phyloP scores from a whole-genome alignment of 1,140 invertebrate genomes.

The Aradophagus sp. region DNA sequence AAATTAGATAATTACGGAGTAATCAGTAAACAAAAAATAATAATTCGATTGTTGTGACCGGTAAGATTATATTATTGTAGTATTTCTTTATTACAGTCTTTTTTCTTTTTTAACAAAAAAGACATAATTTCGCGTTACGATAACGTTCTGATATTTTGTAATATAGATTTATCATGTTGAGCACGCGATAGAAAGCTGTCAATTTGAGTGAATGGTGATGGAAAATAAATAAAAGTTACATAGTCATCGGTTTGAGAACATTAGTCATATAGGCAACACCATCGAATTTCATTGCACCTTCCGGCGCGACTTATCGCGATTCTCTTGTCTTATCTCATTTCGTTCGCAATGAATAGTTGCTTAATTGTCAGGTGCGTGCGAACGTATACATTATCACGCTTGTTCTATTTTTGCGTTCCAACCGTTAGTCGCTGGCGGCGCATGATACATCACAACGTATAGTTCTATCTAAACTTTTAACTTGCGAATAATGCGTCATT shows the following conservation, averaged over 20 bases:
- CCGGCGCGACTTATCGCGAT: conserved; percentile 43
- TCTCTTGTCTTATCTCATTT: conserved; percentile 53
- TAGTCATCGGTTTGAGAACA: conserved; percentile 16
- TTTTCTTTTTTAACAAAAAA: too few species aligned
- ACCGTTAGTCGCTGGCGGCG: conserved; percentile 43
- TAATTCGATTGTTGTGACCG: too few species aligned
- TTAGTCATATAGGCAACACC: conserved; percentile 29
- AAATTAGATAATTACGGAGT: too few species aligned
- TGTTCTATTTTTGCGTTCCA: conserved; percentile 48
- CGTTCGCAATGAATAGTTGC: conserved; percentile 52
- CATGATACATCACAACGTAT: conserved; percentile 38
- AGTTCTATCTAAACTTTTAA: conserved; percentile 47
- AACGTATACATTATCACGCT: conserved; percentile 46
- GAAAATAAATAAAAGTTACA: conserved; percentile 12
- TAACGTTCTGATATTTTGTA: too few species aligned
- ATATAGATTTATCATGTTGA: too few species aligned
- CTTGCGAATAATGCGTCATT: conserved; percentile 43
- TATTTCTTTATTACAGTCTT: too few species aligned
- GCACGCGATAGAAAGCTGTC: too few species aligned
- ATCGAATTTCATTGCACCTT: conserved; percentile 49
- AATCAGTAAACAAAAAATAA: too few species aligned
- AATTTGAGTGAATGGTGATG: too few species aligned
- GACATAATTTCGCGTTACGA: too few species aligned
- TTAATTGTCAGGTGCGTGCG: conserved; percentile 53
- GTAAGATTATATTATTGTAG: too few species aligned